Base-by-base conservation (phyloP, 2,113 vertebrate genomes). In the Megaceryle maxima region DNA sequence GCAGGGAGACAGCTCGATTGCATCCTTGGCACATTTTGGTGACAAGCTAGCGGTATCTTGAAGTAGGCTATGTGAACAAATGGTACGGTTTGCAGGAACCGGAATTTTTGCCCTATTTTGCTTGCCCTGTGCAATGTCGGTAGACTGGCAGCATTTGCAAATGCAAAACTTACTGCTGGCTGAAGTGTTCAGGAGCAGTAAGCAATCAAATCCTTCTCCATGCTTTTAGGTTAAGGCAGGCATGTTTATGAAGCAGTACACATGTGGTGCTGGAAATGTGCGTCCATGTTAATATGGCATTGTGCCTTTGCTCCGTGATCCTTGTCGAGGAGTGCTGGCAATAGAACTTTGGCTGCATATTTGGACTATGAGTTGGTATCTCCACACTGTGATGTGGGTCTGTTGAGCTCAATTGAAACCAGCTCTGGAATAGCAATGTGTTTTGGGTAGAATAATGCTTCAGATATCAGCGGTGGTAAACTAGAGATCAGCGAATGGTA, bases 241-340 rank as follows among this genome's bases (percentile, higher is more conserved):
- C 35, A 31, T 46, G 68, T 87, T 67, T 60, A 43, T 51, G 43
- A 44, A 62, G 33, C 28, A 60, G 35, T 48, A 24, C 20, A 37
- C 28, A 18, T 15, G n/a, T n/a, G 13, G 13, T 84, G 14, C 43
- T 78, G 29, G 48, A 56, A 94, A 22, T 0, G 0, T 16, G 13
- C 35, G 20, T 41, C 48, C 5, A 0, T 48, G 43, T 78, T 80
- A 50, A 51, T 1, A 1, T 20, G 26, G 7, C 8, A 8, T 81
- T 74, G 56, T 72, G 64, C 18, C 41, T 91, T 70, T 83, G 18
- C 39, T 81, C 16, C 1, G 0, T n/a, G 24, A 43, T 67, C 24
- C 5, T 83, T 72, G 18, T 80, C 41, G 68, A 31, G 39, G 51
- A 55, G 10, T 15, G 26, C 33, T 70, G 39, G 31, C 13, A 35